A percentile compares a stretch with the other conserved stretches of the same genome.
These are phyloP conservation scores for Hyppa rectilinea DNA, from an alignment of 2,888 invertebrate species.

Conservation along the genomic window DNA sequence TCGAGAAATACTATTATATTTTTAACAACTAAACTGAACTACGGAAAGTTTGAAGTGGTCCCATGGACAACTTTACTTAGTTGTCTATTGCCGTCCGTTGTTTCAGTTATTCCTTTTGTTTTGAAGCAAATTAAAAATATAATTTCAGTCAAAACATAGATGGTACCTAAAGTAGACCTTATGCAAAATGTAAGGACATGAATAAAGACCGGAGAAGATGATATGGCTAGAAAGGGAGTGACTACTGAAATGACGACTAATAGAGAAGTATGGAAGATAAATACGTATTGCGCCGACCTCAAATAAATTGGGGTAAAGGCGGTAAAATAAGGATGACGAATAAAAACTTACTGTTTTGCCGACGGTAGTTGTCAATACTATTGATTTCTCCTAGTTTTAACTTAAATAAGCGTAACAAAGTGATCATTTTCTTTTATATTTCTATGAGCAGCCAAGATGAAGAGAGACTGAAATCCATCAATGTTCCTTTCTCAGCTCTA, in stretches of 20 bases:
- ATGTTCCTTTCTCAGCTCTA: too few species aligned
- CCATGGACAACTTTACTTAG: background rate
- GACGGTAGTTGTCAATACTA: too few species aligned
- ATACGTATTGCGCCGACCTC: background rate
- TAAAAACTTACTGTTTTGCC: too few species aligned
- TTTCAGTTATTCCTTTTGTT: background rate
- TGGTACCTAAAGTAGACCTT: background rate
- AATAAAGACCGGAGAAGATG: too few species aligned
- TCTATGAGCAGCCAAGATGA: background rate
- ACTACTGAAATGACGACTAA: too few species aligned
- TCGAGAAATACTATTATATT: background rate
- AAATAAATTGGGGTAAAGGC: background rate
- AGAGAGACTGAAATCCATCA: too few species aligned
- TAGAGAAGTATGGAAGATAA: background rate
- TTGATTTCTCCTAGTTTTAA: background rate
- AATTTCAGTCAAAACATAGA: background rate
- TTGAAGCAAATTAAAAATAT: background rate
- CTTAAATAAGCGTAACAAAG: background rate
- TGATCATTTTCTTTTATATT: background rate
- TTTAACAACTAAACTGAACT: background rate
- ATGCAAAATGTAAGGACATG: background rate
- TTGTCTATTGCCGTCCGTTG: background rate
- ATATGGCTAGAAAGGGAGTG: too few species aligned
- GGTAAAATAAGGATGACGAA: too few species aligned
- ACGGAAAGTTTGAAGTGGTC: background rate